Evolutionary conservation across 2,888 invertebrate genomes (phyloP).

Genomic region (Allolobophora icterica): DNA sequence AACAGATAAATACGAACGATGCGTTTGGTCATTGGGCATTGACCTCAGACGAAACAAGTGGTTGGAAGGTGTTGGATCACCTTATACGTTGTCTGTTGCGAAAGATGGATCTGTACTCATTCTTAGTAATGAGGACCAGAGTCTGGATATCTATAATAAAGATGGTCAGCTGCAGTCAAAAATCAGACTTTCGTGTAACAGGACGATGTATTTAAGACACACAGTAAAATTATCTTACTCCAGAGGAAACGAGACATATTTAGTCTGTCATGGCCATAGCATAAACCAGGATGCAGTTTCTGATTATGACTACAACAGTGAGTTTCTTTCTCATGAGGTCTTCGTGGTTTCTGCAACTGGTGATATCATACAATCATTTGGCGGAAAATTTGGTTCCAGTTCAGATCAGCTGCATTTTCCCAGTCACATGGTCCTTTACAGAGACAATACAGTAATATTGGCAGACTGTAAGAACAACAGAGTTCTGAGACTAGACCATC

Average conservation of each 20-base stretch:
- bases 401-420: not conserved
- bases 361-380: not conserved
- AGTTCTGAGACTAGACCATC: conserved; percentile 7
- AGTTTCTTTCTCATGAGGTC: not conserved
- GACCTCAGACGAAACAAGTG: not conserved
- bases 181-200: not conserved
- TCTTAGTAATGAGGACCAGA: not conserved
- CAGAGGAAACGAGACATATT: conserved; percentile 8
- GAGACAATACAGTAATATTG: not conserved
- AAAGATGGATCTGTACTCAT: not conserved
- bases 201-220: not conserved
- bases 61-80: conserved; percentile 5
- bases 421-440: not conserved
- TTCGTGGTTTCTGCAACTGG: not conserved
- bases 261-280: not conserved
- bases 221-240: not conserved
- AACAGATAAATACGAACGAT: not conserved
- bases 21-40: not conserved
- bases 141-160: not conserved
- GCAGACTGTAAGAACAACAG: not conserved
- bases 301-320: not conserved
- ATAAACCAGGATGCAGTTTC: not conserved
- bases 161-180: not conserved
- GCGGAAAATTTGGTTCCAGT: not conserved
- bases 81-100: conserved; percentile 13